These are phyloP conservation scores for Leptinotarsa peninsularis DNA, from an alignment of 2,888 invertebrate species.

Conservation along the genomic window DNA sequence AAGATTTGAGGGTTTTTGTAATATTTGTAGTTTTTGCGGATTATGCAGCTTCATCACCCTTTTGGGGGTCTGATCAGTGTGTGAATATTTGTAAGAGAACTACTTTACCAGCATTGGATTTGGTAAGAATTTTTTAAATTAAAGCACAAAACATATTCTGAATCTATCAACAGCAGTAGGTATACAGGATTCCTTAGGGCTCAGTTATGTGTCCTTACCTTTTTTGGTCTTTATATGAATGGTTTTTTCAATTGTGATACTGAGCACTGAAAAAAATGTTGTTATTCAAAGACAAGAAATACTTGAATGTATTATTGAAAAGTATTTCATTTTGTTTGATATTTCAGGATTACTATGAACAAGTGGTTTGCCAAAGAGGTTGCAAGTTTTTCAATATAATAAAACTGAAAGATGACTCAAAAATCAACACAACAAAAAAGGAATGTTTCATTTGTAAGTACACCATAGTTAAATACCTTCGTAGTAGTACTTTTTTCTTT, in stretches of 20 bases:
- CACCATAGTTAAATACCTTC: neutral
- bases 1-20: conserved; percentile 26
- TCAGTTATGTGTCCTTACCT: no score
- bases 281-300: no score
- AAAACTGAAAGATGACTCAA: conserved; percentile 55
- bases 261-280: no score
- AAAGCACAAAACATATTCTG: neutral
- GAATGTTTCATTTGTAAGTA: conserved; percentile 60
- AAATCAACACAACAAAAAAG: conserved; percentile 55
- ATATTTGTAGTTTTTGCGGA: conserved; percentile 25
- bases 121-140: conserved; percentile 39
- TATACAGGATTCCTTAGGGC: no score
- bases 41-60: conserved; percentile 34
- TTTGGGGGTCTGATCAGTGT: conserved; percentile 48
- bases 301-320: neutral
- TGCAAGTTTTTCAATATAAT: conserved; percentile 60
- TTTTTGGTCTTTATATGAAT: no score
- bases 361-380: conserved; percentile 59
- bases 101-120: conserved; percentile 47
- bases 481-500: conserved; percentile 30
- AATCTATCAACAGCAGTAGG: no score
- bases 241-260: no score
- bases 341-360: conserved; percentile 55
- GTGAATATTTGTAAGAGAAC: conserved; percentile 49
- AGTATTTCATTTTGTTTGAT: conserved; percentile 16